Evolutionary conservation across 1,140 invertebrate genomes (phyloP), one percentile per base, ranked within the genome.

Genomic region (Psilanteris sp.): DNA sequence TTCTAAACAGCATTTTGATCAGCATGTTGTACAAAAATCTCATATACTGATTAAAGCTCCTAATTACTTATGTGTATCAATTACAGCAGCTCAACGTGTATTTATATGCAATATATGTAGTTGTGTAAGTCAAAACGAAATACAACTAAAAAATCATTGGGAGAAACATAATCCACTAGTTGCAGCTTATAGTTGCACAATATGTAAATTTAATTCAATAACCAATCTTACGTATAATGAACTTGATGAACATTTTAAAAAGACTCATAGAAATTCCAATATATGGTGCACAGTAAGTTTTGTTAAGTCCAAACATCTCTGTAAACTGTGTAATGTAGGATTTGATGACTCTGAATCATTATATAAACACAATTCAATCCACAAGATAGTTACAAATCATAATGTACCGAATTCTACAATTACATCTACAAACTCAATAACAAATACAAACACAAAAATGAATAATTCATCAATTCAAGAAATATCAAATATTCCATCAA

Each of bases 111-210:
- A 59, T 3, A 9, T 79, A 4, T 87, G 85, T 34, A 43, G 36
- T 4, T 9, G 10, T 0, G 14, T 74, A 0, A 54, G 10, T n/a
- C 44, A 62, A 9, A 59, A 37, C 1, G 14, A 78, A 1, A 11
- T 74, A 0, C 44, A 76, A 1, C 54, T 84, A 9, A 73, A 75
- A 0, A 54, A 79, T 0, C 85, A 87, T 13, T 87, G 82, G 83
- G 20, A 43, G 0, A 73, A 50, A 2, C 82, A 84, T 15, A 59
- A 37, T 13, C 27, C 16, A 0, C 9, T 75, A 1, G 43, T 27
- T 20, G 46, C 59, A 26, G 39, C 29, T 0, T 84, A 78, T 5
- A 36, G 26, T 2, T 85, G 83, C 13, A 26, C 32, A 3, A 29
- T 64, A 0, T 57, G 54, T 4, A 74, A 73, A 0, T n/a, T n/a